Base-by-base conservation (phyloP, 1,140 invertebrate species). In the Brachionus rubens region DNA sequence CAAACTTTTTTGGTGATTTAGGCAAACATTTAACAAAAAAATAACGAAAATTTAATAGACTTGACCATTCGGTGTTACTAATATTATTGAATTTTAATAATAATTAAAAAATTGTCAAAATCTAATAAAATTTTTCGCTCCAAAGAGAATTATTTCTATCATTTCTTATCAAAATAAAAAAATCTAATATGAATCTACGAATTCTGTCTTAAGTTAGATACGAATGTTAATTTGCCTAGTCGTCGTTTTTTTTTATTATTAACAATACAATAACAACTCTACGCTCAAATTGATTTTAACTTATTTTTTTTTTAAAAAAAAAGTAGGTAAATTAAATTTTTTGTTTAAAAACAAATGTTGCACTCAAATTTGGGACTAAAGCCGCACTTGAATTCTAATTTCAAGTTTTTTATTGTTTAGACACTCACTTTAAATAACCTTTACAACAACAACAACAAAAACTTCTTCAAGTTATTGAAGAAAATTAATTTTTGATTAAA, bases 61-160 rank as follows among this genome's bases (percentile, higher is more conserved):
- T 59, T 59, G 54, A 59, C 30, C 54, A 59, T 36, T 59, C 30
- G 54, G 54, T 59, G 54, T 59, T 40, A 59, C 36, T 59, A 59
- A 59, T 16, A 59, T 33, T 5, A 59, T 33, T 40, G 33, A 59
- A 59, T 59, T 36, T 59, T 19, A 59, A 59, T 43, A 43, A 65
- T 65, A 65, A 65, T 65, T 65, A 65, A 65, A 46, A 65, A 65
- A 65, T 65, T 65, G 59, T 43, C 59, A 46, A 65, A 65, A 59
- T 16, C 10, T 59, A 33, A 33, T 59, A 33, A n/a, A 16, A 59
- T 36, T 65, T 65, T 65, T 65, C 40, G 59, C 59, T 65, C 59
- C 19, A 65, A 43, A 65, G 36, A n/a, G 26, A 41, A 65, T 43
- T 41, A 43, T 65, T 14, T 65, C 24, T 28, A 65, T 65, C 40